Base-by-base conservation (phyloP, 2,113 vertebrate genomes). In the Indicator maculatus region DNA sequence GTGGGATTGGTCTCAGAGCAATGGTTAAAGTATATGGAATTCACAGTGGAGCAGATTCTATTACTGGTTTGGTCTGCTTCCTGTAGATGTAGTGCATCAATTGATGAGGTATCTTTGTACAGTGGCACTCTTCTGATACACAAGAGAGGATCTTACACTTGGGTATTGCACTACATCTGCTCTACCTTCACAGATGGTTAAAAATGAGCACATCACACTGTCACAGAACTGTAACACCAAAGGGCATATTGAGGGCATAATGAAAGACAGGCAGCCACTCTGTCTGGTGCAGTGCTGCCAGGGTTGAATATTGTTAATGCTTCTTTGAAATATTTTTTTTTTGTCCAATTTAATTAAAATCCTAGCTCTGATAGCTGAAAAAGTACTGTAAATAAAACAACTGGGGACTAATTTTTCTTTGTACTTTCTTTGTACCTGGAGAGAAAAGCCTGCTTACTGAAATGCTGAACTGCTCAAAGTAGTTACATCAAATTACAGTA, bases 341-440 rank as follows among this genome's bases (percentile, higher is more conserved):
- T n/a, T 78, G 91, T 83, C 31, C 18, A 90, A 16, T 76, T 53
- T 85, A 84, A 81, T 93, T 92, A 78, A 70, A 93, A 87, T 69
- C 79, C 36, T 61, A 50, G 6, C 11, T 69, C 30, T 58, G 36
- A 20, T 91, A 59, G 16, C 61, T 76, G 90, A 79, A 15, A 15
- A 61, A 66, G 58, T 83, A 52, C 52, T 81, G 87, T 16, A 64
- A 86, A n/a, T 58, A 39, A 55, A 69, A 86, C 86, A 72, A 30
- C 15, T 0, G 59, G 24, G 4, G 78, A 61, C 61, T 72, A 38
- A 45, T 83, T 91, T 86, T 93, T 82, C n/a, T 88, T 65, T 83
- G 1, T 79, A 11, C 89, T 86, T 88, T 75, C 38, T 90, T 81
- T 93, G 90, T 91, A 81, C 69, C 47, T 83, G 56, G 64, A 64